Evolutionary conservation across 2,113 vertebrate genomes (phyloP).

Genomic region (Muntiacus reevesi): DNA sequence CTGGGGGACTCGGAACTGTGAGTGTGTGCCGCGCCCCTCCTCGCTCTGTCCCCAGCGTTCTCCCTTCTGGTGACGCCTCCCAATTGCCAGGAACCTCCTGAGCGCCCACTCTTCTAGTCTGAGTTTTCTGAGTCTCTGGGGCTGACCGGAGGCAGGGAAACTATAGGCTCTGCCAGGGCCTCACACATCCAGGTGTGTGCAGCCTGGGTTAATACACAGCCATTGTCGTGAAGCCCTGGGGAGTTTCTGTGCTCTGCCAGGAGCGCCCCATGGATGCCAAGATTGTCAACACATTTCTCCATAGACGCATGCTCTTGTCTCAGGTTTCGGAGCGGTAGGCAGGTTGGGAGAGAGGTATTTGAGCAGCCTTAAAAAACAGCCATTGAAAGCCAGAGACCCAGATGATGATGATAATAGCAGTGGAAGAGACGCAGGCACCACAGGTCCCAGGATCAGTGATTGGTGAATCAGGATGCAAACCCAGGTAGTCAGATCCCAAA

Average conservation of each 20-base stretch:
- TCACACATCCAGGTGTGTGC: background rate
- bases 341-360: background rate
- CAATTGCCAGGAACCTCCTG: background rate
- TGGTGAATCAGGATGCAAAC: background rate
- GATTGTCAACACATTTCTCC: background rate
- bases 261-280: background rate
- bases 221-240: fast-evolving
- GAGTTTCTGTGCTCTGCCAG: background rate
- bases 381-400: background rate
- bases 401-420: background rate
- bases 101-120: background rate
- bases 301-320: background rate
- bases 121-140: background rate
- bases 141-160: background rate
- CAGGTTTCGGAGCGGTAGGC: background rate
- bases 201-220: background rate
- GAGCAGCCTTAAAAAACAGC: background rate
- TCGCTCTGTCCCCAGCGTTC: background rate
- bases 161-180: background rate
- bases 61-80: background rate
- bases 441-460: background rate
- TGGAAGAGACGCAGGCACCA: background rate
- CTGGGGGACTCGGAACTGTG: slow-evolving; percentile 97
- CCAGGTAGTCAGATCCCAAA: background rate
- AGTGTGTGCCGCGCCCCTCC: slow-evolving; percentile 68